Conservation (phyloP, 2,797 vertebrate species). For the Natrix natrix region DNA sequence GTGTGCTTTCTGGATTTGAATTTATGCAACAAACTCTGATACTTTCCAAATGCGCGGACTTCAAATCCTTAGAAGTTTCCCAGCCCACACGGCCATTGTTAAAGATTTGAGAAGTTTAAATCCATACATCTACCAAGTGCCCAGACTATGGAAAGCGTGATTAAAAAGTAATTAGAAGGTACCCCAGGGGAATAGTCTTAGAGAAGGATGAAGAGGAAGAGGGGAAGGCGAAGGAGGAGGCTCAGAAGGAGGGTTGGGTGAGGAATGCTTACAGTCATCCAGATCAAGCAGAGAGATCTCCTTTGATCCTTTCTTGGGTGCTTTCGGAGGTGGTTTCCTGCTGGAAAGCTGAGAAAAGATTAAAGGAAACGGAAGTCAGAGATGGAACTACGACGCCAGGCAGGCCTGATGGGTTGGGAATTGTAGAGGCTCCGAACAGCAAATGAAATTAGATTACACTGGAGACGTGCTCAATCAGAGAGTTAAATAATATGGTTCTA, state of each 20-base stretch:
- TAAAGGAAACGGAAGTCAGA: not conserved
- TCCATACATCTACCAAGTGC: not conserved
- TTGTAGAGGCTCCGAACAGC: not conserved
- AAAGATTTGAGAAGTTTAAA: not conserved
- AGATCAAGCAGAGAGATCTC: slow-evolving; percentile 96
- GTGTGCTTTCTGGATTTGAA: too few species aligned
- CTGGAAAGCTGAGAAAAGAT: slow-evolving; percentile 68
- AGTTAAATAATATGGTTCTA: not conserved
- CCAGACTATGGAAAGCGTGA: not conserved
- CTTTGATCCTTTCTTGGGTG: slow-evolving; percentile 75
- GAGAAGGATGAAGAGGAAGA: not conserved
- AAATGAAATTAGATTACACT: not conserved
- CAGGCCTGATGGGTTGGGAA: not conserved
- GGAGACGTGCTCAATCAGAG: not conserved
- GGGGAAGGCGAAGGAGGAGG: not conserved
- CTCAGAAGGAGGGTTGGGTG: too few species aligned
- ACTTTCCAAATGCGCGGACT: not conserved
- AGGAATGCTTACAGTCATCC: slow-evolving; percentile 89
- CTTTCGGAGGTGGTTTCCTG: slow-evolving; percentile 74
- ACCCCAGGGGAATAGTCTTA: not conserved
- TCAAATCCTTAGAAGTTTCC: not conserved
- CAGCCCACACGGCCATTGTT: not conserved
- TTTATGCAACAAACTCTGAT: too few species aligned
- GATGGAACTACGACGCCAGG: not conserved
- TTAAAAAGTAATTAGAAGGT: not conserved